phyloP scores from a whole-genome alignment of 2,113 vertebrate species.

The Castor canadensis region DNA sequence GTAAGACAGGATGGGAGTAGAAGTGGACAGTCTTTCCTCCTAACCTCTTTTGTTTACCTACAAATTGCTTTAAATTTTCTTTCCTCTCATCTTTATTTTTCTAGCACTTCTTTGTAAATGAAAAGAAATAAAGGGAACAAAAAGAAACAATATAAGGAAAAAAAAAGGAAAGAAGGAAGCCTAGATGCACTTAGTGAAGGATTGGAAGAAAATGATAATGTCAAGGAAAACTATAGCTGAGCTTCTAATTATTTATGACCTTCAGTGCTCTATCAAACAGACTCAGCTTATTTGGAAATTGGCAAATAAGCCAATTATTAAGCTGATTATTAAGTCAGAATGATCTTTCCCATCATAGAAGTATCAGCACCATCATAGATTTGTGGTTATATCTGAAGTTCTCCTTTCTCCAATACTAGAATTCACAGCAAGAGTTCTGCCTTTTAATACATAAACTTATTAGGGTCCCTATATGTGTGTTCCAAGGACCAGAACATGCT shows the following conservation, averaged over 20 bases:
- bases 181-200: neutral
- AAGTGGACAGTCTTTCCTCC: neutral
- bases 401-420: neutral
- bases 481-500: neutral
- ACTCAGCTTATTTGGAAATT: neutral
- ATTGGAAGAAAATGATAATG: neutral
- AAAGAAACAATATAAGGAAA: neutral
- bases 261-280: neutral
- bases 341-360: neutral
- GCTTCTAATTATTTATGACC: neutral
- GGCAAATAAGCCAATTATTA: neutral
- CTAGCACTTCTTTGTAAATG: neutral
- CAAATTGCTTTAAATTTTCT: neutral
- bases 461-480: neutral
- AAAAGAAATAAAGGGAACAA: neutral
- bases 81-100: neutral
- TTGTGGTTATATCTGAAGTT: neutral
- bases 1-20: neutral
- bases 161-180: neutral
- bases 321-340: neutral
- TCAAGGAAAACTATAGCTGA: neutral
- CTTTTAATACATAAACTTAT: neutral
- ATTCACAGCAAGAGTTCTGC: neutral
- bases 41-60: neutral
- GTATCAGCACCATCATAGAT: neutral